phyloP scores from a whole-genome alignment of 30 jellyfish, hydroid and myxozoan species.

The Cassiopea xamachana region DNA sequence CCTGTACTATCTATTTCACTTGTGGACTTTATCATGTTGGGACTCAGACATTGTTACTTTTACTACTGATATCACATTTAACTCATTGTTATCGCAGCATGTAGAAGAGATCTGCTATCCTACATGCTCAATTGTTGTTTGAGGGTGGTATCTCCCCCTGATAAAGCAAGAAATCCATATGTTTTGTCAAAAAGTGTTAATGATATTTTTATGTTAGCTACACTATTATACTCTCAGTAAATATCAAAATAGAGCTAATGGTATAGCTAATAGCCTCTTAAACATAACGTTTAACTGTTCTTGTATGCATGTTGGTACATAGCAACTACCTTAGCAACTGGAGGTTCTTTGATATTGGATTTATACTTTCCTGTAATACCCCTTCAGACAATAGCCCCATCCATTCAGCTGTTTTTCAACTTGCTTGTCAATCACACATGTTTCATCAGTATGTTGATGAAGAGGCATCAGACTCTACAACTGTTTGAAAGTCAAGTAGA shows the following conservation, averaged over 20 bases:
- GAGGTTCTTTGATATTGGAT: neutral
- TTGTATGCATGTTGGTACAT: neutral
- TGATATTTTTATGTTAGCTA: neutral
- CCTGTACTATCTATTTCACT: no score
- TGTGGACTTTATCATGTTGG: no score
- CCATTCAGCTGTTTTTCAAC: neutral
- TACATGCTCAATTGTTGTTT: neutral
- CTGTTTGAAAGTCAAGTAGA: no score
- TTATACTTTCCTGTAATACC: neutral
- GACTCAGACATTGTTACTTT: no score
- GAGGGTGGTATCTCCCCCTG: conserved; percentile 1
- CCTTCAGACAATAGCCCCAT: neutral
- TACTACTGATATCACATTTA: no score
- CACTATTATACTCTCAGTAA: neutral
- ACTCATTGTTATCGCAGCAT: no score
- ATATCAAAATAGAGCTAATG: neutral
- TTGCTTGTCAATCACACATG: neutral
- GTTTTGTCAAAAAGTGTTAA: neutral
- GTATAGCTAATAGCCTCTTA: neutral
- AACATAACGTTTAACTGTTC: neutral
- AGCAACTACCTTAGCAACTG: conserved; percentile 1
- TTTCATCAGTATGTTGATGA: neutral
- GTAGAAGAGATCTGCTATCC: no score
- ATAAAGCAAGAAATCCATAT: neutral
- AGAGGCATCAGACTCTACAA: neutral